Conservation (phyloP, 2,888 invertebrate species). For the Drosophila mayaguana region DNA sequence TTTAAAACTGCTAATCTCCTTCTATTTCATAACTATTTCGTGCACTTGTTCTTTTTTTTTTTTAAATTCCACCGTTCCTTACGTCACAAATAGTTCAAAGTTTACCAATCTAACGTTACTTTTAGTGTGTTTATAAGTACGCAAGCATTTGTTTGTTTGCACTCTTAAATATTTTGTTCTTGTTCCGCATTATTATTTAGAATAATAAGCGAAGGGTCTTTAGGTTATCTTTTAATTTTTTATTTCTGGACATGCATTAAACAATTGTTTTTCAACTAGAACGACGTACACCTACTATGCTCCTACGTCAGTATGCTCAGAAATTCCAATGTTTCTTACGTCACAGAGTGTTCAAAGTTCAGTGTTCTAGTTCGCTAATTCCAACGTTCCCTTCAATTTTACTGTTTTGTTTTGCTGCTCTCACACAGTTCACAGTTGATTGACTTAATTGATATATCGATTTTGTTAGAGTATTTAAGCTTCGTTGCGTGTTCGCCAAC, state of each 20-base stretch:
- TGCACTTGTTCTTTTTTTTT: background rate
- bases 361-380: background rate
- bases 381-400: background rate
- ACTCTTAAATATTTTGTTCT: background rate
- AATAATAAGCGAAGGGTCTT: background rate
- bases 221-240: conserved; percentile 1
- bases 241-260: conserved; percentile 1
- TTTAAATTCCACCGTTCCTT: background rate
- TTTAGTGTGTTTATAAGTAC: background rate
- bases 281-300: background rate
- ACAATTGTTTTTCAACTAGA: background rate
- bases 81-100: background rate
- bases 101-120: background rate
- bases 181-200: background rate
- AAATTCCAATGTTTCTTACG: conserved; percentile 5
- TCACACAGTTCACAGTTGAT: conserved; percentile 13
- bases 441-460: conserved; percentile 24
- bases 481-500: conserved; percentile 9
- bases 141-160: background rate
- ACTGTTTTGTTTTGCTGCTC: background rate
- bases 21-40: background rate
- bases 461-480: conserved; percentile 35
- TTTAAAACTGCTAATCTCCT: too few relatives aligned
- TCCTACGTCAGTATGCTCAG: background rate
- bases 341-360: background rate